These are phyloP conservation scores for Microcaecilia unicolor DNA, from an alignment of 2,797 vertebrate genomes.

Conservation along the genomic window DNA sequence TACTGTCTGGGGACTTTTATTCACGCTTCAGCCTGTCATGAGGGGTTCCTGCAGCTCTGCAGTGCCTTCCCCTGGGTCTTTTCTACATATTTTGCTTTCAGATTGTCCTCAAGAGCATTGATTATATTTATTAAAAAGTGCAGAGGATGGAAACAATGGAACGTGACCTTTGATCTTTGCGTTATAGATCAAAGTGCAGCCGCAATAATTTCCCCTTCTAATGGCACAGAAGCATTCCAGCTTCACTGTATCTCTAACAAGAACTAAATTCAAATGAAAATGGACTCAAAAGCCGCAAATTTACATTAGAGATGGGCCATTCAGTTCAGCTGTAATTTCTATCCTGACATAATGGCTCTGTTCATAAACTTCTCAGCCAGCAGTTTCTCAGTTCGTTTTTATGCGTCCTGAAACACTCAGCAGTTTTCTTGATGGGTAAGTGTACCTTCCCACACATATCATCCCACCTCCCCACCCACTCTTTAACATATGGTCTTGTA, in stretches of 20 bases:
- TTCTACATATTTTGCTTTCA: not conserved
- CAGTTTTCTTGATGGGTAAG: too few relatives aligned
- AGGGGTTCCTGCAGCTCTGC: too few relatives aligned
- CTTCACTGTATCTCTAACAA: slow-evolving; percentile 15
- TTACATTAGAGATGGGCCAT: slow-evolving; percentile 20
- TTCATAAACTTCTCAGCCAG: slow-evolving; percentile 21
- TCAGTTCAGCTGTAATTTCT: slow-evolving; percentile 20
- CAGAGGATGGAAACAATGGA: slow-evolving; percentile 16
- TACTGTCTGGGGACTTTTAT: too few relatives aligned
- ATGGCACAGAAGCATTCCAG: slow-evolving; percentile 14
- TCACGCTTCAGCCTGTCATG: too few relatives aligned
- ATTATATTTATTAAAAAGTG: slow-evolving; percentile 15
- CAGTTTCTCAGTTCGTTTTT: slow-evolving; percentile 10
- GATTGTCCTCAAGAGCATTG: slow-evolving; percentile 4
- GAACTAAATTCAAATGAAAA: slow-evolving; percentile 19
- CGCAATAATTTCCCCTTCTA: slow-evolving; percentile 16
- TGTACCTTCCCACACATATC: too few relatives aligned
- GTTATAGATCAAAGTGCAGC: slow-evolving; percentile 17
- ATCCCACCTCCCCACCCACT: too few relatives aligned
- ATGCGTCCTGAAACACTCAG: too few relatives aligned
- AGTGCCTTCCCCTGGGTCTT: not conserved
- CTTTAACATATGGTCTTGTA: too few relatives aligned
- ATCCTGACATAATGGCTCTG: slow-evolving; percentile 18
- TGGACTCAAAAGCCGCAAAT: slow-evolving; percentile 21
- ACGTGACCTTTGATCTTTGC: slow-evolving; percentile 15